phyloP scores from a whole-genome alignment of 2,113 vertebrate species.

The Callionymus lyra region DNA sequence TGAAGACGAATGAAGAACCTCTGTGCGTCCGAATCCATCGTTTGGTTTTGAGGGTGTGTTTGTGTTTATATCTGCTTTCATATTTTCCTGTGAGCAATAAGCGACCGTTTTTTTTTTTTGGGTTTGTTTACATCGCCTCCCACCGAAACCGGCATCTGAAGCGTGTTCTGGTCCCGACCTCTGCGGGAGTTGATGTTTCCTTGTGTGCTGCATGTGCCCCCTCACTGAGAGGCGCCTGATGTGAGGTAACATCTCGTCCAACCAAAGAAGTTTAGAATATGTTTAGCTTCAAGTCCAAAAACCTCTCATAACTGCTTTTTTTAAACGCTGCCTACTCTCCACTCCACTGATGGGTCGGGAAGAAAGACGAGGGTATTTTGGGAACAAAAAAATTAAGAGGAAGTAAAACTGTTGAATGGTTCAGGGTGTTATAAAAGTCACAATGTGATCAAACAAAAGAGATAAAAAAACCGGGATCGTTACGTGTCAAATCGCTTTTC shows the following conservation, averaged over 20 bases:
- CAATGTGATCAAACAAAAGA: not conserved
- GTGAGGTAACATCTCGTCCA: constrained; percentile 36
- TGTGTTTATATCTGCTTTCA: too few relatives aligned
- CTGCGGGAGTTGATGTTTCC: constrained; percentile 23
- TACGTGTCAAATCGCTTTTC: constrained; percentile 3
- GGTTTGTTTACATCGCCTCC: too few relatives aligned
- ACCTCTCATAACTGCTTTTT: constrained; percentile 45
- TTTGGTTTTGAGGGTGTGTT: too few relatives aligned
- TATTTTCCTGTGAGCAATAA: too few relatives aligned
- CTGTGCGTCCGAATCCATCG: too few relatives aligned
- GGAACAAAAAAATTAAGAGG: constrained; percentile 3
- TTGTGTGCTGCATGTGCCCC: constrained; percentile 31
- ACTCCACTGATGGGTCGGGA: constrained; percentile 43
- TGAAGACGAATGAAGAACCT: too few relatives aligned
- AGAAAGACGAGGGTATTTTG: constrained; percentile 18
- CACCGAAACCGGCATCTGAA: constrained; percentile 1
- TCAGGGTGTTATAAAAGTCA: too few relatives aligned
- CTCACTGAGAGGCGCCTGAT: constrained; percentile 44
- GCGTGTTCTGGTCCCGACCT: constrained; percentile 3
- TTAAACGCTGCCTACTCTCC: constrained; percentile 53
- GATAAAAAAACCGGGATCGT: constrained; percentile 2
- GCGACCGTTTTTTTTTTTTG: too few relatives aligned
- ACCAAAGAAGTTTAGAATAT: constrained; percentile 22
- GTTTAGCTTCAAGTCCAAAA: constrained; percentile 46
- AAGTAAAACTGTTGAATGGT: too few relatives aligned